Evolutionary conservation across 2,797 vertebrate genomes (phyloP).

Genomic region (Odontamblyopus rebecca): DNA sequence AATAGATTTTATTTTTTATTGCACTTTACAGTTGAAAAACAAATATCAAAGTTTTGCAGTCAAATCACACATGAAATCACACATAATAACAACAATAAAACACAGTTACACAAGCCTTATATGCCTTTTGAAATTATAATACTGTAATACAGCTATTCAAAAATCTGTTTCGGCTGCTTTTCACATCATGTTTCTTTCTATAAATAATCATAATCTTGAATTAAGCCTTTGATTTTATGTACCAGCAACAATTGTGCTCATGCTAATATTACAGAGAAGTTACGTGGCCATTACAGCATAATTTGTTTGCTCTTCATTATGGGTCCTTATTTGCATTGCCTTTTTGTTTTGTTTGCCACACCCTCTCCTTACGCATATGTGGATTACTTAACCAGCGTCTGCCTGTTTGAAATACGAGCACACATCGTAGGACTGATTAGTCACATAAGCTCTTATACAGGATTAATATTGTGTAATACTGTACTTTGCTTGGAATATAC

Average conservation of each 20-base stretch:
- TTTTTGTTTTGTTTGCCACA: not conserved
- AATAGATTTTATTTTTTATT: too few relatives aligned
- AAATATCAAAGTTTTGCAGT: too few relatives aligned
- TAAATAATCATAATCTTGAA: not conserved
- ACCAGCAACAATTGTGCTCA: not conserved
- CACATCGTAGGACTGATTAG: not conserved
- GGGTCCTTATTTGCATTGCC: not conserved
- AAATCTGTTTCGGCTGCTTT: too few relatives aligned
- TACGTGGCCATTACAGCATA: not conserved
- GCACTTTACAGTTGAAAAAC: too few relatives aligned
- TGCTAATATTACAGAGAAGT: not conserved
- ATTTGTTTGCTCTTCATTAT: conserved; percentile 5
- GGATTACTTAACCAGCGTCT: conserved; percentile 22
- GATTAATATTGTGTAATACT: not conserved
- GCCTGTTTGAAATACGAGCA: conserved; percentile 24
- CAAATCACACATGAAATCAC: too few relatives aligned
- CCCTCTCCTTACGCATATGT: not conserved
- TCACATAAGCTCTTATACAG: not conserved
- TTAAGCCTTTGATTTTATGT: not conserved
- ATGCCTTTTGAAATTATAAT: too few relatives aligned
- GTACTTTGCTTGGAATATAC: too few relatives aligned
- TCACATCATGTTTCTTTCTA: too few relatives aligned
- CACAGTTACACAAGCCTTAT: too few relatives aligned
- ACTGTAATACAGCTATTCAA: too few relatives aligned
- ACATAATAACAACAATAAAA: too few relatives aligned